Evolutionary conservation across 2,113 vertebrate genomes (phyloP), one percentile per base, ranked within the genome.

Genomic region (Pampusana beccarii): DNA sequence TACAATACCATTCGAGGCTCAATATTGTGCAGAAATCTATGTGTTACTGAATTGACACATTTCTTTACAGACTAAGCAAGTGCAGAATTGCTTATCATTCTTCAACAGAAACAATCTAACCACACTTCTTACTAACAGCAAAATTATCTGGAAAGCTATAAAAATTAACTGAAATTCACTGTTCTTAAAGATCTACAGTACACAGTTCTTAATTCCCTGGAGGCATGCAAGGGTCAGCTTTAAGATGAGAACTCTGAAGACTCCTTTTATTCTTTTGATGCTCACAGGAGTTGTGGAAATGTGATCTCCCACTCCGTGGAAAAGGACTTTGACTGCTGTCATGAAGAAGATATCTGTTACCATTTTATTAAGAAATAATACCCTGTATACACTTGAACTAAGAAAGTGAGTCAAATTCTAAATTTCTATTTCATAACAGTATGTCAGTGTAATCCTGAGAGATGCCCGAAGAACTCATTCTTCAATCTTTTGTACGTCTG

Each of bases 81-180:
- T n/a, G 13, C 24, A 89, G 67, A 88, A 66, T 25, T 77, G 20
- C 16, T 94, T 80, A 56, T 73, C 36, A 29, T 56, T 74, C 33
- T 50, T 42, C 0, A 0, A 70, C 16, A 64, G 14, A 86, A 95
- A 38, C 2, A 62, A 51, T 16, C 1, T 11, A 81, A 64, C 6
- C 34, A 83, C 1, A 2, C 10, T 73, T 86, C 78, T 67, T 24
- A 72, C 13, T 65, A 89, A 42, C 3, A 38, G 33, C 33, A 54
- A 79, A 89, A 65, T n/a, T 2, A 79, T 50, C 6, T 53, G 9
- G 19, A 61, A 51, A 73, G 7, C 3, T 57, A 34, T 61, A 72
- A 77, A 85, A 88, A 42, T 44, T 72, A 31, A n/a, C 9, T 34
- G 14, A 88, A 34, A 14, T 71, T 90, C 51, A 19, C 18, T 72